Base-by-base conservation (phyloP, 2,113 vertebrate genomes). In the Hiodon tergisus region DNA sequence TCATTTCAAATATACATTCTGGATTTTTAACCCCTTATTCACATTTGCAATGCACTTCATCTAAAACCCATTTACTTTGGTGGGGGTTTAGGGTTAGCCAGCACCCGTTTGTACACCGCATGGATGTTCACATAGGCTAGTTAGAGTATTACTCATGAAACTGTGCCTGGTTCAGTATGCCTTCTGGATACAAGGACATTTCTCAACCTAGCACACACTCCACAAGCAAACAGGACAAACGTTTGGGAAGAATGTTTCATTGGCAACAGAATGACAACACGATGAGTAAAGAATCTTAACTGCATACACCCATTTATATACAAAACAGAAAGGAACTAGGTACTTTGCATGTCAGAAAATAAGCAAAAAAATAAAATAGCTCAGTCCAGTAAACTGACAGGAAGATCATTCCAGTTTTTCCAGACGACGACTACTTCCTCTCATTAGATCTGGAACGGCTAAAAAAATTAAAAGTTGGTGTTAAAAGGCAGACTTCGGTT, bases 401-500 rank as follows among this genome's bases (percentile, higher is more conserved):
- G 77, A 67, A 9, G 78, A 85, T 76, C 17, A 81, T 83, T 74
- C 9, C 53, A 54, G 78, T 75, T 47, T 81, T 73, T 81, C 80
- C 67, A 53, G 55, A 78, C 73, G 54, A 70, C 62, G 75, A 72
- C 81, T 92, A 99, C 79, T 95, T 99, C 83, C 97, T 93, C 82
- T 98, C 97, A 74, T 94, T 95, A 75, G 97, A 98, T 90, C 97
- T 95, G 89, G 97, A 98, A 77, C 96, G 96, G 86, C 97, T 99
- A 77, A 7, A 31, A 31, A 31, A 31, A 31, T 31, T 31, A 1
- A 31, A 31, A 31, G 31, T 31, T 31, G 31, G 31, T 31, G 31
- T 31, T 31, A 31, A 31, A 31, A 31, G 31, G 31, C 31, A 31
- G 31, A 31, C 31, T 31, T 31, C 2, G 31, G 31, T 31, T 31